phyloP scores from a whole-genome alignment of 2,888 invertebrate genomes.

The Selenia dentaria region DNA sequence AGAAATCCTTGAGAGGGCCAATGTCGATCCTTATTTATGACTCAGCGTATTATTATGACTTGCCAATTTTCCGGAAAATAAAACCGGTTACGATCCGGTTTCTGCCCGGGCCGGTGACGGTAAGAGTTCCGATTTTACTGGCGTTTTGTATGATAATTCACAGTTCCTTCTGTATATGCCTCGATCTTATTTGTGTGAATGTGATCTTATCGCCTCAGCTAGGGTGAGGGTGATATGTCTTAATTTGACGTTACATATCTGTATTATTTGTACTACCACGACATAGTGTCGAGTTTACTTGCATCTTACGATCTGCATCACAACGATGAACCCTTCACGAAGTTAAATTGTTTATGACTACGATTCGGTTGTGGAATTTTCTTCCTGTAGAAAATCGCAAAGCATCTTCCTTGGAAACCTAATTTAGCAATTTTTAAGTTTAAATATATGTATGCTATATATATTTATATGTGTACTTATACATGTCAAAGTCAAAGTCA shows the following conservation, averaged over 20 bases:
- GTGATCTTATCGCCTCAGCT: slow-evolving; percentile 41
- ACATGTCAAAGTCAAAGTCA: no score
- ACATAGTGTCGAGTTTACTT: no score
- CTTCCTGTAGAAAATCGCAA: no score
- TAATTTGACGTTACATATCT: background rate
- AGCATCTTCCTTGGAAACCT: no score
- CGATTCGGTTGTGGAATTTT: no score
- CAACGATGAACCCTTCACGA: no score
- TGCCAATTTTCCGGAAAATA: slow-evolving; percentile 82
- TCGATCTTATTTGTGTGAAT: slow-evolving; percentile 32
- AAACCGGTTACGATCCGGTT: slow-evolving; percentile 64
- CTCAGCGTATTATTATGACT: slow-evolving; percentile 81
- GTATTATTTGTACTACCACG: no score
- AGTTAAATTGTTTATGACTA: no score
- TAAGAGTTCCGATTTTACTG: slow-evolving; percentile 62
- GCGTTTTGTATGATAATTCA: slow-evolving; percentile 67
- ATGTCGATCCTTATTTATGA: slow-evolving; percentile 82
- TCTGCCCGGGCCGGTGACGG: slow-evolving; percentile 46
- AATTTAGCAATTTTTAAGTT: no score
- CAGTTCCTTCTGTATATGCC: slow-evolving; percentile 31
- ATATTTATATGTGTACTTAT: no score
- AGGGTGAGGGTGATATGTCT: slow-evolving; percentile 5
- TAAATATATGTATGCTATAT: no score
- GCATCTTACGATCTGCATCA: no score
- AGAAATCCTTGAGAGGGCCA: slow-evolving; percentile 75